phyloP scores from a whole-genome alignment of 2,113 vertebrate species.

The Tauraco erythrolophus region DNA sequence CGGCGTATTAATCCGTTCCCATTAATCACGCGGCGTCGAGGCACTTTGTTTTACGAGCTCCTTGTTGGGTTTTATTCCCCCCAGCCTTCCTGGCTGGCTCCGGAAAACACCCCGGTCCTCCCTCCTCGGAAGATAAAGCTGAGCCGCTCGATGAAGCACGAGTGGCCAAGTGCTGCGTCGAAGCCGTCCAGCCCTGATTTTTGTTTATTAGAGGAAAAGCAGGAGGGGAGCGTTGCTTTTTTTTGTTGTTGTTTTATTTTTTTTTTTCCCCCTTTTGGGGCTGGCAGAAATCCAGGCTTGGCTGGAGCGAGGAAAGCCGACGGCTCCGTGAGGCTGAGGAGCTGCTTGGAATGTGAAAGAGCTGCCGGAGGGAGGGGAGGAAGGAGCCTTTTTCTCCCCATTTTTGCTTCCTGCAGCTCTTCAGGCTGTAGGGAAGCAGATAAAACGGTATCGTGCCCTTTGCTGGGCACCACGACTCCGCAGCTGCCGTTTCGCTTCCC shows the following conservation, averaged over 20 bases:
- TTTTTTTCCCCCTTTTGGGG: neutral
- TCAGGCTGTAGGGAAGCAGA: neutral
- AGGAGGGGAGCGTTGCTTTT: conserved; percentile 8
- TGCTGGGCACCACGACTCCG: fast-evolving
- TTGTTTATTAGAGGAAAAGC: neutral
- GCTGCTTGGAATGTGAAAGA: conserved; percentile 25
- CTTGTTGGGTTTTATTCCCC: neutral
- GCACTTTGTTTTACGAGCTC: neutral
- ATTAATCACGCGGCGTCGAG: neutral
- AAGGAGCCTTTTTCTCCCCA: neutral
- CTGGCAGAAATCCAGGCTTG: conserved; percentile 24
- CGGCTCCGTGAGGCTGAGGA: neutral
- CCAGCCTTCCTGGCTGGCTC: neutral
- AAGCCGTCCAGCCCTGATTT: neutral
- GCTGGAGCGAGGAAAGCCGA: neutral
- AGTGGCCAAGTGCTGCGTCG: neutral
- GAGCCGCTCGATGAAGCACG: neutral
- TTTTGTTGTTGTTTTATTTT: neutral
- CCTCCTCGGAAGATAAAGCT: neutral
- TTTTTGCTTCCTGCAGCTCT: neutral
- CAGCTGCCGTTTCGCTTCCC: neutral
- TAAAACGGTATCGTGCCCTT: neutral
- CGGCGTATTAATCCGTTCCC: neutral
- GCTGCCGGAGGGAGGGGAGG: neutral
- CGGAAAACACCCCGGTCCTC: neutral